Conservation (phyloP, 2,113 vertebrate species). For the Colius striatus region DNA sequence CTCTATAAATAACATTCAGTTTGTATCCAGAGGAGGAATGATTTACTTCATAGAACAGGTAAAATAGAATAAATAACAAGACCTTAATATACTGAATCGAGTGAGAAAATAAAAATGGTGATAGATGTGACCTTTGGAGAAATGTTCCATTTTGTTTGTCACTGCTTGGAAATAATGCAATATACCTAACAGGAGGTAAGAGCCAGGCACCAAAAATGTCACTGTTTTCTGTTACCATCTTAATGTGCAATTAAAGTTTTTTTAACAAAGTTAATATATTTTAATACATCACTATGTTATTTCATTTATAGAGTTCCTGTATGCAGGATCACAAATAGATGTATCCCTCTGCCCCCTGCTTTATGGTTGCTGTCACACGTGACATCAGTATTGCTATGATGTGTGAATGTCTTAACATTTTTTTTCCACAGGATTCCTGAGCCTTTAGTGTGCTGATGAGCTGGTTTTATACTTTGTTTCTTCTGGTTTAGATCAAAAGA, state of each 20-base stretch:
- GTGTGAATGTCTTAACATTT: background rate
- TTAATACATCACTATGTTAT: conserved; percentile 4
- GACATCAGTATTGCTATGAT: background rate
- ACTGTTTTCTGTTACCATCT: conserved; percentile 2
- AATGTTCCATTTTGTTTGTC: conserved; percentile 64
- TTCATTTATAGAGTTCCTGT: background rate
- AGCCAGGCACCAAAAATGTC: conserved; percentile 14
- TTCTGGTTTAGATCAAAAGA: conserved; percentile 43
- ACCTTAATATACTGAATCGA: conserved; percentile 46
- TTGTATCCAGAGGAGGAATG: conserved; percentile 14
- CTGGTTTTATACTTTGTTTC: background rate
- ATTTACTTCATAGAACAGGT: conserved; percentile 8
- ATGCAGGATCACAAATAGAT: background rate
- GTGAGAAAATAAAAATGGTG: conserved; percentile 66
- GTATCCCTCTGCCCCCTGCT: background rate
- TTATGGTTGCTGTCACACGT: background rate
- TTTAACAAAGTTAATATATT: conserved; percentile 26
- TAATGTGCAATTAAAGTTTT: background rate
- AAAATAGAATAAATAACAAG: conserved; percentile 50
- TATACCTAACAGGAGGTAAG: conserved; percentile 3
- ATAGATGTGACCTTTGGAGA: conserved; percentile 75
- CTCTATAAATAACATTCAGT: conserved; percentile 23
- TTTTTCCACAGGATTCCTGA: background rate
- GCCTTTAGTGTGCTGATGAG: conserved; percentile 33
- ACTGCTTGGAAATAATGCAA: conserved; percentile 44